phyloP scores from a whole-genome alignment of 1,140 invertebrate genomes.

The Drosophila varians region DNA sequence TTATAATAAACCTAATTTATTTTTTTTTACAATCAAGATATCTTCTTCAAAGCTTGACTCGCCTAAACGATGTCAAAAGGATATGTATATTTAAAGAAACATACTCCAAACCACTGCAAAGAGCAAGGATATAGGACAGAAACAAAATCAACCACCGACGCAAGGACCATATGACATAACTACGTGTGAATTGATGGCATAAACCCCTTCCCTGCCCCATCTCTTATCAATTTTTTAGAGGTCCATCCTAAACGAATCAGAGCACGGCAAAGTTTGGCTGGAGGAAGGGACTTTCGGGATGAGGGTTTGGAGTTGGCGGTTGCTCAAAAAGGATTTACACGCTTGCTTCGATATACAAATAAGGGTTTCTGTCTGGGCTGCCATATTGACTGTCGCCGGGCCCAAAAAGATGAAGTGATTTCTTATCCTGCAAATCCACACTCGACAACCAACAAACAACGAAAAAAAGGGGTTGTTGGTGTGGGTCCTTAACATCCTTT shows the following conservation, averaged over 20 bases:
- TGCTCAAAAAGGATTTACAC: constrained; percentile 69
- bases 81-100: constrained; percentile 36
- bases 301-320: constrained; percentile 26
- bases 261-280: constrained; percentile 15
- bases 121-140: constrained; percentile 16
- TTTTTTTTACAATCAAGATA: constrained; percentile 38
- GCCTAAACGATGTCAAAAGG: constrained; percentile 47
- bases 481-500: constrained; percentile 26
- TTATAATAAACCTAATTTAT: constrained; percentile 34
- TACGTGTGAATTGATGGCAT: constrained; percentile 78
- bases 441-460: constrained; percentile 26
- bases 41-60: constrained; percentile 32
- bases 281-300: background rate
- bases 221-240: constrained; percentile 14
- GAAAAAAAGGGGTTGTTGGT: constrained; percentile 53
- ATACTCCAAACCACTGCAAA: constrained; percentile 3
- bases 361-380: constrained; percentile 58
- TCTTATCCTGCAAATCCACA: constrained; percentile 78
- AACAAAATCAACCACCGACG: constrained; percentile 34
- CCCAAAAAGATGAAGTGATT: constrained; percentile 76
- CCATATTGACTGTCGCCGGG: constrained; percentile 62
- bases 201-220: constrained; percentile 60
- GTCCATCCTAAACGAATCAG: constrained; percentile 64
- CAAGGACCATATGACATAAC: constrained; percentile 71
- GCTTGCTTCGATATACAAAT: constrained; percentile 80